Base-by-base conservation (phyloP, 2,797 vertebrate genomes). In the Percopsis omiscomaycus region DNA sequence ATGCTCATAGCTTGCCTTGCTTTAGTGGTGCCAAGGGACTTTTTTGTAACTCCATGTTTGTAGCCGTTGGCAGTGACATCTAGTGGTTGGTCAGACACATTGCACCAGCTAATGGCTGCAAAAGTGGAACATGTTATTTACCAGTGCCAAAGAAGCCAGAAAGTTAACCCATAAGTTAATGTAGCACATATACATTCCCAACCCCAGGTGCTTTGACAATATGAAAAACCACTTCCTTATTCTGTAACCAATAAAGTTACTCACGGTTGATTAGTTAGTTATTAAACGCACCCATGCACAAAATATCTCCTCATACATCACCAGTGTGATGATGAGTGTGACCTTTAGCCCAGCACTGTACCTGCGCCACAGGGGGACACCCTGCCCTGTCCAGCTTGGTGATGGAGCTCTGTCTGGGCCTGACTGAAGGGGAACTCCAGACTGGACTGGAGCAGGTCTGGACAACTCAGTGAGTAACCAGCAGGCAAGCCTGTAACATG, bases 101-200 rank as follows among this genome's bases (percentile, higher is more conserved):
- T 91, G 77, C 95, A 95, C 97, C 97, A 99, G 77, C 97, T 95
- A 81, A 99, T 93, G 61, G 97, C 97, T 98, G 77, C 55, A 81
- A 82, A 1, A 61, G 74, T 63, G 15, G 73, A 2, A 28, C 12
- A 56, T 2, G 29, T 10, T 0, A 2, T 58, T 63, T 22, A 63
- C 6, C 4, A 15, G 27, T 37, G 32, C 32, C 32, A 37, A 37
- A 37, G 32, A 37, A 37, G 32, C 32, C 32, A 37, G 5, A 37
- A 8, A 9, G 5, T 4, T 37, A 37, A 37, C 32, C 8, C 5
- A 1, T 37, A 37, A 37, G 9, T 37, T 37, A 37, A 37, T 37
- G 32, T 37, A 6, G 5, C 32, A 37, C 32, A 37, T 37, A 37
- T 37, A 37, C 8, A 37, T 37, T 37, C 32, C 6, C 32, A 37